Evolutionary conservation across 1,140 invertebrate species (phyloP).

Genomic region (Tribolium madens): DNA sequence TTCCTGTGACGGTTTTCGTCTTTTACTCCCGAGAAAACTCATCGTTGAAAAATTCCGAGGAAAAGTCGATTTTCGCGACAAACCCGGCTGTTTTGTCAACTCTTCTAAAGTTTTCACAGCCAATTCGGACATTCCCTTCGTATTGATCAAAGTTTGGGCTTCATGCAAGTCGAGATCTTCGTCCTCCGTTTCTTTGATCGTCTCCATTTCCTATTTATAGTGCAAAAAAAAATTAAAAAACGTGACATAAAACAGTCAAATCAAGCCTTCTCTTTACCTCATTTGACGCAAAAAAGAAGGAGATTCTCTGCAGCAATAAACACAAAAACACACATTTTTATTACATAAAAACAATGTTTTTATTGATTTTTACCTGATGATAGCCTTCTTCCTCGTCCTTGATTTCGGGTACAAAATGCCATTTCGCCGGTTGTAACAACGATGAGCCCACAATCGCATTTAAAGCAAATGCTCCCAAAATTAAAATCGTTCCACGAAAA

Average conservation of each 20-base stretch:
- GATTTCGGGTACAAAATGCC: constrained; percentile 73
- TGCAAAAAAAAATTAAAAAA: not conserved
- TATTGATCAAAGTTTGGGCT: constrained; percentile 58
- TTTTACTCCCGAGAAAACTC: constrained; percentile 66
- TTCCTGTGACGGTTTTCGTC: constrained; percentile 69
- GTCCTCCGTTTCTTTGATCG: constrained; percentile 71
- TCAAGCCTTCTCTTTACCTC: constrained; percentile 59
- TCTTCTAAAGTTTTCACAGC: constrained; percentile 68
- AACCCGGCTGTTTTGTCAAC: constrained; percentile 65
- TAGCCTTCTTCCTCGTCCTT: constrained; percentile 66
- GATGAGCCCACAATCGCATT: constrained; percentile 76
- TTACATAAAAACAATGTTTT: constrained; percentile 4
- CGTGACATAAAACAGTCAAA: not conserved
- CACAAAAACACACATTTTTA: constrained; percentile 43
- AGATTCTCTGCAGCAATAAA: constrained; percentile 61
- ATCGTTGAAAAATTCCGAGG: constrained; percentile 69
- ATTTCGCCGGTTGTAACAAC: constrained; percentile 76
- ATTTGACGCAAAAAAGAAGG: constrained; percentile 63
- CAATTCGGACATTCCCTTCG: constrained; percentile 64
- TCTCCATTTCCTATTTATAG: constrained; percentile 71
- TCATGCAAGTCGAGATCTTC: constrained; percentile 65
- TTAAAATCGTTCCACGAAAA: constrained; percentile 75
- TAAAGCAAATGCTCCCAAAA: constrained; percentile 75
- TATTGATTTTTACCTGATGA: constrained; percentile 59
- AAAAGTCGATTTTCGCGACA: constrained; percentile 67